Evolutionary conservation across 2,113 vertebrate species (phyloP).

Genomic region (Cryptoleucopteryx plumbea): DNA sequence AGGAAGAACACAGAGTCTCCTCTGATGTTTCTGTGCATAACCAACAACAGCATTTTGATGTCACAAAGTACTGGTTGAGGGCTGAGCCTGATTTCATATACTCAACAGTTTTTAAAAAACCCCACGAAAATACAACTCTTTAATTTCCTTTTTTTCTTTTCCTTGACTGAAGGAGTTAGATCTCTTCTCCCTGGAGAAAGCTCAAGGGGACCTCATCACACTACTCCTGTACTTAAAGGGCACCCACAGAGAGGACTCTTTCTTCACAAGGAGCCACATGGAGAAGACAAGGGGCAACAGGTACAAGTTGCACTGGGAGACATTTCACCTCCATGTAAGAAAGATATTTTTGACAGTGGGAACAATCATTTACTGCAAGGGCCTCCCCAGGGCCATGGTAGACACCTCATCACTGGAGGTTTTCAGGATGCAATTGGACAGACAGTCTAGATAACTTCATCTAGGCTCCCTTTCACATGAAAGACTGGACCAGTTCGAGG

Average conservation of each 20-base stretch:
- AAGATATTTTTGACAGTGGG: background rate
- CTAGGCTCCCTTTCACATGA: background rate
- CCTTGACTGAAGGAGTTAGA: background rate
- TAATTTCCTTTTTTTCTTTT: background rate
- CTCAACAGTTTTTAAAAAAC: background rate
- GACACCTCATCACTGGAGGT: background rate
- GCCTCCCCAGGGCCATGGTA: background rate
- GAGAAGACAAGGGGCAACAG: fast-evolving
- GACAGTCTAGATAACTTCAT: background rate
- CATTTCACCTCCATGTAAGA: background rate
- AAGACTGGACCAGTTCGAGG: background rate
- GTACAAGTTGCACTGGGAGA: background rate
- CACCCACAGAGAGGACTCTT: background rate
- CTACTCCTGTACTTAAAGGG: background rate
- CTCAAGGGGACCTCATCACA: background rate
- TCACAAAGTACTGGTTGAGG: background rate
- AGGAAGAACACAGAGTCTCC: background rate
- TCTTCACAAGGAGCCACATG: background rate
- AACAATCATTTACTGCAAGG: background rate
- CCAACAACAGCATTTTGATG: background rate
- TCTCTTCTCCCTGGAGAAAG: background rate
- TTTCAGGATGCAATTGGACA: background rate
- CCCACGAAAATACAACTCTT: background rate
- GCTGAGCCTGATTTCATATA: background rate
- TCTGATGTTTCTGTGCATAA: background rate